These are phyloP conservation scores for Chaenocephalus aceratus DNA, from an alignment of 2,113 vertebrate genomes.

Conservation along the genomic window DNA sequence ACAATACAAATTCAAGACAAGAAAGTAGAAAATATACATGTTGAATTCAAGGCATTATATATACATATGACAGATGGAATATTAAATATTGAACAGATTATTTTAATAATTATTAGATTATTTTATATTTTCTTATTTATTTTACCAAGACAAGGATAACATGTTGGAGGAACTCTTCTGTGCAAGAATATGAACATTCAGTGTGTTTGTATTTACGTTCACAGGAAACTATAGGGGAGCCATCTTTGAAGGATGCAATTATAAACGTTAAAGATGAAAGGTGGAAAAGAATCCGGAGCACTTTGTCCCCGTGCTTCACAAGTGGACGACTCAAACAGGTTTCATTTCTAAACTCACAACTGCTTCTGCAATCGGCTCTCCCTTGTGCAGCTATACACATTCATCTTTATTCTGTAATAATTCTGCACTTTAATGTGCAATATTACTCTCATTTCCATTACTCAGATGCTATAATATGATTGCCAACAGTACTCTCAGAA, in stretches of 20 bases:
- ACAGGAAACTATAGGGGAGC: conserved; percentile 18
- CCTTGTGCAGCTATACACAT: neutral
- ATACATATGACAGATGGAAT: no score
- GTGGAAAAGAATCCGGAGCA: conserved; percentile 83
- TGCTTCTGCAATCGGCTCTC: neutral
- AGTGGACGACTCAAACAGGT: conserved; percentile 83
- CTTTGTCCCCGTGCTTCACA: conserved; percentile 84
- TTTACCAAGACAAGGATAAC: neutral
- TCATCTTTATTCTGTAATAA: no score
- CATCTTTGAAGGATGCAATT: conserved; percentile 73
- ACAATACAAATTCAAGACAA: no score
- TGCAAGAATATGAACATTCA: neutral
- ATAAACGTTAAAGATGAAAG: conserved; percentile 74
- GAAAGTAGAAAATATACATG: no score
- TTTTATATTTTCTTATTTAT: no score
- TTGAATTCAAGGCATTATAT: no score
- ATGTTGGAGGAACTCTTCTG: neutral
- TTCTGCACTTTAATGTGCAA: neutral
- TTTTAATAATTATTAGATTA: no score
- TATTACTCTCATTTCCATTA: no score
- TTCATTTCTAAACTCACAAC: neutral
- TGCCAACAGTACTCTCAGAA: no score
- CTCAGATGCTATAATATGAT: no score
- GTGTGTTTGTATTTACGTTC: neutral
- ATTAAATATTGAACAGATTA: no score